Base-by-base conservation (phyloP, 2,113 vertebrate genomes). In the Turnix velox region DNA sequence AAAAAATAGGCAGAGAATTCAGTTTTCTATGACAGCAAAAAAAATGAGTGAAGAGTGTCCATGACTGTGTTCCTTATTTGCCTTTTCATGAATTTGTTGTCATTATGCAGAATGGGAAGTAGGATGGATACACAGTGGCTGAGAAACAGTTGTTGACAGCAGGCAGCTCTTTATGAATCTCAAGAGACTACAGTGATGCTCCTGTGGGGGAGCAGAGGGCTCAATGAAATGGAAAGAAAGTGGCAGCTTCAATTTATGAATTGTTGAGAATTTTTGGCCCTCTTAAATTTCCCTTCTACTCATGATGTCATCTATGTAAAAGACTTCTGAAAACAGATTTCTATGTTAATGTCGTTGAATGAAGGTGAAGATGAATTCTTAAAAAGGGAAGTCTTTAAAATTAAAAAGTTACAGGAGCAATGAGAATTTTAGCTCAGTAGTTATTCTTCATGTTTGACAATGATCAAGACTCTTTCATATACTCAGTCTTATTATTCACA, bases 41-140 rank as follows among this genome's bases (percentile, higher is more conserved):
- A n/a, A 39, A 22, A 9, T 2, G 0, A 4, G 10, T 46, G 37
- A 68, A 54, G 2, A 4, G 5, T 28, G 10, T 3, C n/a, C 11
- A 45, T 24, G 12, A 39, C 9, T 1, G 0, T 45, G 3, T 31
- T 55, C 6, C 14, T 61, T 3, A 40, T 49, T 77, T 55, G 8
- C 3, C 6, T 61, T 61, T 40, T 76, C 24, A 52, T 67, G n/a
- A 67, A 57, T 40, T 62, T 40, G 4, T 87, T 61, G 30, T 3
- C 35, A 25, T 61, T 24, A 31, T 19, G 11, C 12, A 94, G 39
- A 43, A 84, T 46, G 3, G 3, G 49, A 69, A 57, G 6, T 28
- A 78, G 12, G 10, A 12, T 67, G 30, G 19, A 88, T 8, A 28
- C 0, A 1, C 16, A 48, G 31, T 42, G 48, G 4, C 54, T 84